Conservation (phyloP, 2,113 vertebrate genomes). For the Narcine bancroftii region DNA sequence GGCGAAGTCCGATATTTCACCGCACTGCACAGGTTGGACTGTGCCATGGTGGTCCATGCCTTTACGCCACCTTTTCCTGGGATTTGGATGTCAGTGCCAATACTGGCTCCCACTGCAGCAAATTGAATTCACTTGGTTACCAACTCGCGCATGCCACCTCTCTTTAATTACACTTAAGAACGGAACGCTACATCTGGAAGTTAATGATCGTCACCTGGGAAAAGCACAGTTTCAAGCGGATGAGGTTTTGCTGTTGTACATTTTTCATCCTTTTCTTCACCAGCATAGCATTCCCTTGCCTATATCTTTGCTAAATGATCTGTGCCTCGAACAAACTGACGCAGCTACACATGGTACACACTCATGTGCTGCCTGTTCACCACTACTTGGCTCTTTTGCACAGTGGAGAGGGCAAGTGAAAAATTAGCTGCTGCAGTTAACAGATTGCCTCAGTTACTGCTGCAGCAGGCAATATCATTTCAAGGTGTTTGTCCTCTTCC, state of each 20-base stretch:
- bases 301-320: conserved; percentile 41
- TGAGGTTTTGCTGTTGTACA: neutral
- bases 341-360: conserved; percentile 40
- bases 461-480: conserved; percentile 53
- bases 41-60: too few species aligned
- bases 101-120: neutral
- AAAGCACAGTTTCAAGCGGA: neutral
- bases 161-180: neutral
- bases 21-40: neutral
- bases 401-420: conserved; percentile 52
- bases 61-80: neutral
- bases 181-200: neutral
- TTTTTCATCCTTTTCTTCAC: neutral
- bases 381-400: conserved; percentile 45
- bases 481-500: conserved; percentile 44
- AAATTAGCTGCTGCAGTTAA: conserved; percentile 62
- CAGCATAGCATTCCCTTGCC: conserved; percentile 35
- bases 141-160: neutral
- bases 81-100: neutral
- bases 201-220: neutral
- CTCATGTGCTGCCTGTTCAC: neutral
- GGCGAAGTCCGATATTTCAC: neutral
- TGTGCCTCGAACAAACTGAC: conserved; percentile 39
- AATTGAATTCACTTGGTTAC: neutral
- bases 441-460: conserved; percentile 55